Percentiles rank a stretch among this genome's conserved stretches.
Conservation (phyloP, 2,888 invertebrate species). For the Andrena camellia region DNA sequence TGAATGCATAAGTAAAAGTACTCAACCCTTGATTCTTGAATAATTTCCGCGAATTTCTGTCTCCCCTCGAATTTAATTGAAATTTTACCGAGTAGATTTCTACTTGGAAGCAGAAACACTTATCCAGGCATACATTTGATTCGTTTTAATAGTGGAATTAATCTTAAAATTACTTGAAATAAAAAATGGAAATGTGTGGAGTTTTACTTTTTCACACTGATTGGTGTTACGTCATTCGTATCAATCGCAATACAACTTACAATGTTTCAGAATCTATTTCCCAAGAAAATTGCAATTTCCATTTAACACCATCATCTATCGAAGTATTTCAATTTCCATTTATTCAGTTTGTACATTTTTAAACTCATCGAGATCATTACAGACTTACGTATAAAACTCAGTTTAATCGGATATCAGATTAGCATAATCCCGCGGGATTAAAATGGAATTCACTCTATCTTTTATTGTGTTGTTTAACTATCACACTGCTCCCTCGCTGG, state of each 20-base stretch:
- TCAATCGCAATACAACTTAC: no score
- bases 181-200: no score
- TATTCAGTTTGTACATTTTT: no score
- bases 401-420: background rate
- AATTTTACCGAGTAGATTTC: background rate
- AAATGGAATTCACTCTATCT: background rate
- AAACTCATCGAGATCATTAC: background rate
- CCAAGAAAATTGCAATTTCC: no score
- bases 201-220: no score
- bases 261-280: no score
- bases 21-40: background rate
- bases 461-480: background rate
- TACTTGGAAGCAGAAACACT: background rate
- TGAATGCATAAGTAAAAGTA: constrained; percentile 9
- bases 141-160: background rate
- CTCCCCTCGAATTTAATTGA: background rate
- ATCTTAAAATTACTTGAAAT: no score
- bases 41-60: background rate
- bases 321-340: no score
- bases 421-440: background rate
- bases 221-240: no score
- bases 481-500: background rate
- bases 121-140: background rate
- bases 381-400: background rate
- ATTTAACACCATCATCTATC: no score